Evolutionary conservation across 2,797 vertebrate species (phyloP), one percentile per base, ranked within the genome.

Genomic region (Sciaenops ocellatus): DNA sequence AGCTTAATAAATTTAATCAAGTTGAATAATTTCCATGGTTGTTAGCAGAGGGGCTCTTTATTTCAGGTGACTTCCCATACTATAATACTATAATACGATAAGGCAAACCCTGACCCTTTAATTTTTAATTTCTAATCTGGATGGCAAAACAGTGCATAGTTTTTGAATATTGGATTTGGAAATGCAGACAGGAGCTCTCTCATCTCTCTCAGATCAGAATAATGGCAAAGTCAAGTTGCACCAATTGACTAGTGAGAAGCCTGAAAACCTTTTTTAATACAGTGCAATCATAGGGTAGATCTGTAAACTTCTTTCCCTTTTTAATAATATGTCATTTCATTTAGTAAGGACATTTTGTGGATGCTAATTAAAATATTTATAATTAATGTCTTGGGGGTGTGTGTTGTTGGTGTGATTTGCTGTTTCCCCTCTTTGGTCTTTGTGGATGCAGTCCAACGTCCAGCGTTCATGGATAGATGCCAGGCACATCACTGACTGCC

Each of bases 401-500:
- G 76, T 13, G 42, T 47, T 62, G 56, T 34, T 63, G 1, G 41
- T 42, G 51, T 57, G 61, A 50, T 46, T 38, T 54, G 62, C 30
- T 62, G 44, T 71, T 66, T 66, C 42, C 34, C 22, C 12, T 60
- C 51, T 51, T 17, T 44, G 5, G 62, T 48, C 34, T 48, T 28
- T 34, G 6, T 81, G 67, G 71, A 75, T 54, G 56, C 30, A 18
- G 22, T 78, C 75, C 63, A 72, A 18, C 1, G 6, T 73, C 55
- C 46, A 44, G 47, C 30, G 60, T 18, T 22, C 28, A 15, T 78
- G 79, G 77, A 80, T 3, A 64, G 22, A 30, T 60, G 67, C 77
- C 69, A 82, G 60, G 20, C 13, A 69, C 42, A 48, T 38, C 46
- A n/a, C n/a, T 4, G 52, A 38, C 68, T 69, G 77, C 70, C 70